Percentiles rank a stretch among this genome's conserved stretches.
phyloP scores from a whole-genome alignment of 2,113 vertebrate species.

The Numida meleagris region DNA sequence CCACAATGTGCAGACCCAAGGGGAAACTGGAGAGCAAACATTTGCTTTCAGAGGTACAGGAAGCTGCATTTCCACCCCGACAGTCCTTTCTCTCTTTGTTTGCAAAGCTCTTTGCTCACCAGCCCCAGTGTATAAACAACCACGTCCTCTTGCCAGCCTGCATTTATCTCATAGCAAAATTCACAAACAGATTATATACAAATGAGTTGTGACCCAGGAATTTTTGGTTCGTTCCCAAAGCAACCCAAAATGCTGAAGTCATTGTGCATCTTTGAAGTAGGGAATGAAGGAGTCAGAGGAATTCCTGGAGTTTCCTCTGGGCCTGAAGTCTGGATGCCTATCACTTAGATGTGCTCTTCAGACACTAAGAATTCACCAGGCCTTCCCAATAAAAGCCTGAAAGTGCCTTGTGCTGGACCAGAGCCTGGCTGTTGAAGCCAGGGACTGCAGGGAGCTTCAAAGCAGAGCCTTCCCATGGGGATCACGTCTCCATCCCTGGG shows the following conservation, averaged over 20 bases:
- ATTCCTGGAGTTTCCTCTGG: neutral
- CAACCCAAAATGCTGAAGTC: neutral
- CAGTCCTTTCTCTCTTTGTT: neutral
- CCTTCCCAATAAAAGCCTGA: neutral
- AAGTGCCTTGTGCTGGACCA: neutral
- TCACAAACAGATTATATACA: neutral
- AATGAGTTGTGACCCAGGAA: neutral
- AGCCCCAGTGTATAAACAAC: neutral
- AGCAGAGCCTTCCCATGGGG: neutral
- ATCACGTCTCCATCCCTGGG: neutral
- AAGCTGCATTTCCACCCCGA: conserved; percentile 24
- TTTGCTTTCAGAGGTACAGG: conserved; percentile 18
- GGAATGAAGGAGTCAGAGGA: neutral
- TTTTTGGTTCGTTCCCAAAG: neutral
- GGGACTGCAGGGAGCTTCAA: neutral
- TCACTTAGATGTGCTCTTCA: neutral
- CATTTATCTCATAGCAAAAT: neutral
- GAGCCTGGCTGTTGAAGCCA: accelerated
- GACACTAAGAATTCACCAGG: neutral
- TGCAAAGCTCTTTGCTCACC: conserved; percentile 12
- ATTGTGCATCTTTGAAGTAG: neutral
- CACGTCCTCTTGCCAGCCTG: neutral
- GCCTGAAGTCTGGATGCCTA: neutral
- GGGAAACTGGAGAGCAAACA: conserved; percentile 32
- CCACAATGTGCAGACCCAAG: conserved; percentile 25